Evolutionary conservation across 2,888 invertebrate species (phyloP), one percentile per base, ranked within the genome.

Genomic region (Drosophila phalerata): DNA sequence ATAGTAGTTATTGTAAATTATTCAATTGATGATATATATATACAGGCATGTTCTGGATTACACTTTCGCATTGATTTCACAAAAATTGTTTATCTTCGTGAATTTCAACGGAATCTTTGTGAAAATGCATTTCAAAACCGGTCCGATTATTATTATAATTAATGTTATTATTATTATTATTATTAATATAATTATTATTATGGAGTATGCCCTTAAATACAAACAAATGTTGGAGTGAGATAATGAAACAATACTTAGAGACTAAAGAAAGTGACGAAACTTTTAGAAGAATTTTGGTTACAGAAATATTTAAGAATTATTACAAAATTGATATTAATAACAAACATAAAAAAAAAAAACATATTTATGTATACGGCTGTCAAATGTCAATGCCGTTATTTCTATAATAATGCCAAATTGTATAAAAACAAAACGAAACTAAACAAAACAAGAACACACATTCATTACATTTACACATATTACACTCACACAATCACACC

Each of bases 231-330:
- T 91, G 91, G 91, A 91, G 91, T 91, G 91, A 91, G 91, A 91
- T 91, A 91, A 91, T 75, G 90, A 91, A 91, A 91, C 91, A 91
- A 91, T 91, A 91, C 92, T 90, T 91, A 91, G 91, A 91, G 88
- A 83, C 82, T 86, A 89, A 85, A 69, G 78, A 72, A 82, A 78
- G 77, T 80, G 88, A 87, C 60, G 70, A 77, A 89, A 85, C 74
- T 85, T 86, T 88, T 89, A 86, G 84, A 87, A 85, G 75, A 73
- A 85, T 88, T 84, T 84, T 84, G 86, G 84, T 84, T 84, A 87
- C 72, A 79, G 64, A 79, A 81, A 77, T 84, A 89, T 69, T 76
- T 76, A 78, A 84, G 84, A 79, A 78, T 86, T 83, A 84, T 79
- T 79, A 75, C 55, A 56, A 79, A 78, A 84, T 88, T 83, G 69